Evolutionary conservation across 2,888 invertebrate genomes (phyloP).

Genomic region (Synanthedon formicaeformis): DNA sequence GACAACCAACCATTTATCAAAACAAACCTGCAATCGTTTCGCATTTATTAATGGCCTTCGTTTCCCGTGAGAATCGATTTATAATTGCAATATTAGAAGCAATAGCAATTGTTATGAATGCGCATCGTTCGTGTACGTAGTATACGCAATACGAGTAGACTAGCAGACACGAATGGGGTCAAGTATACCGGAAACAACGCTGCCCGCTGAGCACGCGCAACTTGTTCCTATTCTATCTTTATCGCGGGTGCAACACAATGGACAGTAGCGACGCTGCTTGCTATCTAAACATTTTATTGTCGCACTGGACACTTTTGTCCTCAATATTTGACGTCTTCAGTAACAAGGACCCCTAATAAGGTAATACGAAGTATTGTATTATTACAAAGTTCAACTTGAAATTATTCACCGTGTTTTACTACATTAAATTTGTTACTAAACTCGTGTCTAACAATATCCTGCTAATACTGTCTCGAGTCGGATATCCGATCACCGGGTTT

Average conservation of each 20-base stretch:
- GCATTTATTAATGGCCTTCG: slow-evolving; percentile 5
- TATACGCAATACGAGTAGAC: slow-evolving; percentile 25
- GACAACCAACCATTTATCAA: slow-evolving; percentile 40
- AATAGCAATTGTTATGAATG: slow-evolving; percentile 5
- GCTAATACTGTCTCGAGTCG: neutral
- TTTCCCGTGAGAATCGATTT: slow-evolving; percentile 33
- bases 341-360: neutral
- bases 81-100: slow-evolving; percentile 1
- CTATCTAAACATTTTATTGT: neutral
- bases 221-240: slow-evolving; percentile 44
- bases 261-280: slow-evolving; percentile 4
- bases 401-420: too few relatives aligned
- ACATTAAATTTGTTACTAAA: neutral
- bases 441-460: neutral
- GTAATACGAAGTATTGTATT: neutral
- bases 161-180: slow-evolving; percentile 42
- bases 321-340: neutral
- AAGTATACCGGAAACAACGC: slow-evolving; percentile 59
- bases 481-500: neutral
- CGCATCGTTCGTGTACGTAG: slow-evolving; percentile 9
- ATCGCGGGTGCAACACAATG: slow-evolving; percentile 35
- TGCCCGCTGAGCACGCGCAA: slow-evolving; percentile 40
- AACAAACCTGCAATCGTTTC: slow-evolving; percentile 21
- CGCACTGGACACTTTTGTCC: neutral
- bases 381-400: neutral